Base-by-base conservation (phyloP, 2,113 vertebrate species). In the Psilopogon haemacephalus region DNA sequence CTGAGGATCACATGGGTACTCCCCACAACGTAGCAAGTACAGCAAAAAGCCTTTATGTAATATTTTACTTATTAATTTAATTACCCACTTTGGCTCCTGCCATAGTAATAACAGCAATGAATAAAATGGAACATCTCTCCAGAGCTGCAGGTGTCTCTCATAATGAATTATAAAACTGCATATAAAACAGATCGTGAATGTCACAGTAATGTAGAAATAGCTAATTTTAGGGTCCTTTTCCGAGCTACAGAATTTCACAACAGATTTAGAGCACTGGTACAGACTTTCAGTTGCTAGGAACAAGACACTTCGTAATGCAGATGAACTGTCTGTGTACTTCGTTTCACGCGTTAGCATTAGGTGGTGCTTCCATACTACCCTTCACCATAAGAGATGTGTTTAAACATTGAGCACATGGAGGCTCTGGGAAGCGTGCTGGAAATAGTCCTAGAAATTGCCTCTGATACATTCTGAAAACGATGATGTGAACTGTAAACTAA, bases 61-160 rank as follows among this genome's bases (percentile, higher is more conserved):
- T 88, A 69, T 89, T 96, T 93, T 92, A 84, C 58, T 93, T 92
- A 83, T 44, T 95, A 90, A 93, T 95, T 64, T 89, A 81, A 93
- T 94, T 91, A 91, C 40, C 40, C 48, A 74, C 50, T 85, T 93
- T 77, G 40, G 62, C 85, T 96, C 52, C 59, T 93, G 32, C 55
- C 33, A n/a, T 72, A 90, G 38, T 86, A 93, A 93, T 88, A 91
- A 86, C 73, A 60, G 24, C 72, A 86, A 94, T 90, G 91, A 94
- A 88, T 92, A 91, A 92, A 95, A 88, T 1, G 2, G 81, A 84
- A 63, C 69, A 78, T 92, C 56, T 54, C 33, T 90, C 76, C 78
- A 65, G 62, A 94, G 70, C 83, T 82, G 81, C 82, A 92, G 84
- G 69, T 97, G 72, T 88, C 89, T 93, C 62, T 94, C 83, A 67